Evolutionary conservation across 2,113 vertebrate species (phyloP).

Genomic region (Prochilodus magdalenae): DNA sequence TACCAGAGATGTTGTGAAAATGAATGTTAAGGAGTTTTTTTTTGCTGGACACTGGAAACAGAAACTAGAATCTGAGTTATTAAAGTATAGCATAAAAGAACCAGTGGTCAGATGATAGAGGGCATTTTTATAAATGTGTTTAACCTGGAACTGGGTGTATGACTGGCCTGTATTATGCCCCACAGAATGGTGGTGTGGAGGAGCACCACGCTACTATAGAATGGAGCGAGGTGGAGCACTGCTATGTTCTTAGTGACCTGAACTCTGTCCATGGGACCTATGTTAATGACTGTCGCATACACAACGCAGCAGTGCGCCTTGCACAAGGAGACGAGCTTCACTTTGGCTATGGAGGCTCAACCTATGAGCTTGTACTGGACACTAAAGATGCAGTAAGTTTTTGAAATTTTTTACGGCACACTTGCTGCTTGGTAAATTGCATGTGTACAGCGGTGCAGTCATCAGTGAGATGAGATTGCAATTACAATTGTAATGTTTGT

Average conservation of each 20-base stretch:
- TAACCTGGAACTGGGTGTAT: neutral
- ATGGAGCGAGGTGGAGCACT: slow-evolving; percentile 61
- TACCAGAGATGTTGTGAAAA: too few relatives aligned
- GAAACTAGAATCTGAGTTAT: too few relatives aligned
- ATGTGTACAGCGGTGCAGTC: too few relatives aligned
- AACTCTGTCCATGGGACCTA: slow-evolving; percentile 78
- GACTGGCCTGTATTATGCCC: neutral
- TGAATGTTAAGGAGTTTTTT: too few relatives aligned
- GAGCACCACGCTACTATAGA: slow-evolving; percentile 79
- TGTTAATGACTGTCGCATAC: slow-evolving; percentile 82
- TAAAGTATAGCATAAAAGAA: too few relatives aligned
- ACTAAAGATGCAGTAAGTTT: slow-evolving; percentile 57
- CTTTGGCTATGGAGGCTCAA: slow-evolving; percentile 69
- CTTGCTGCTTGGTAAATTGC: too few relatives aligned
- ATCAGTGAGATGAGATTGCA: too few relatives aligned
- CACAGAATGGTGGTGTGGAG: slow-evolving; percentile 71
- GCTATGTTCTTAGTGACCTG: slow-evolving; percentile 79
- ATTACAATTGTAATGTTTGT: too few relatives aligned
- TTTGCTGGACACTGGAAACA: too few relatives aligned
- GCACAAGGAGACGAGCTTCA: slow-evolving; percentile 73
- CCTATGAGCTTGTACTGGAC: slow-evolving; percentile 75
- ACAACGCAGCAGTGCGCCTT: slow-evolving; percentile 79
- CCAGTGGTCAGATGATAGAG: too few relatives aligned
- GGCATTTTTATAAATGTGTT: too few relatives aligned
- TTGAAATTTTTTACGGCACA: neutral